Evolutionary conservation across 2,113 vertebrate species (phyloP), one percentile per base, ranked within the genome.

Genomic region (Felis chaus): DNA sequence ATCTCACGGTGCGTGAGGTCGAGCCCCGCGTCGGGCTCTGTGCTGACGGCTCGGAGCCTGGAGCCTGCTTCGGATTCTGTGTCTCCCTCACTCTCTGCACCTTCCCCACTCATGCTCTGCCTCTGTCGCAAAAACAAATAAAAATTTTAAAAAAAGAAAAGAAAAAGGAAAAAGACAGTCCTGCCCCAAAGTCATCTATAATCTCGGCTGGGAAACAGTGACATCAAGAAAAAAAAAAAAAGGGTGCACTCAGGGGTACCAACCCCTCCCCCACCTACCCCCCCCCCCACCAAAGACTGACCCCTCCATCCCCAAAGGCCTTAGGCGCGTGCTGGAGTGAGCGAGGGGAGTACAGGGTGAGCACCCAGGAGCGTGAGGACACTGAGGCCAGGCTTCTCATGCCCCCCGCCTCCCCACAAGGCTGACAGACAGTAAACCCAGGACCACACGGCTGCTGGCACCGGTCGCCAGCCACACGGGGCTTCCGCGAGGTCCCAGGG

Each of bases 391-490:
- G 31, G 65, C 25, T 31, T 80, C 65, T 13, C 13, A 0, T 0
- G 7, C 45, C 45, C 45, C 21, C 7, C 53, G 53, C 18, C 63
- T 39, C 45, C 45, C 45, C 7, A 7, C 45, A 45, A 45, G 31
- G 74, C 53, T 48, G 65, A 19, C 7, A 25, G 71, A 10, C 13
- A 4, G 7, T 7, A 2, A 21, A 29, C 3, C 2, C 31, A 36
- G 41, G 50, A 19, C 33, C 55, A 3, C 57, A 55, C 19, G 23
- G 23, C 57, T 25, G 66, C 36, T 2, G 45, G 41, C 27, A 36
- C 3, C 4, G 14, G 23, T 39, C 0, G 23, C 4, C 61, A 6
- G 33, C 7, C 76, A 55, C 21, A 0, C 1, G 1, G 50, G 39
- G 3, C 53, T 79, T 10, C 53, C 0, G 4, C 48, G 21, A 15